Conservation (phyloP, 2,888 invertebrate species). For the Herminia tarsipennalis region DNA sequence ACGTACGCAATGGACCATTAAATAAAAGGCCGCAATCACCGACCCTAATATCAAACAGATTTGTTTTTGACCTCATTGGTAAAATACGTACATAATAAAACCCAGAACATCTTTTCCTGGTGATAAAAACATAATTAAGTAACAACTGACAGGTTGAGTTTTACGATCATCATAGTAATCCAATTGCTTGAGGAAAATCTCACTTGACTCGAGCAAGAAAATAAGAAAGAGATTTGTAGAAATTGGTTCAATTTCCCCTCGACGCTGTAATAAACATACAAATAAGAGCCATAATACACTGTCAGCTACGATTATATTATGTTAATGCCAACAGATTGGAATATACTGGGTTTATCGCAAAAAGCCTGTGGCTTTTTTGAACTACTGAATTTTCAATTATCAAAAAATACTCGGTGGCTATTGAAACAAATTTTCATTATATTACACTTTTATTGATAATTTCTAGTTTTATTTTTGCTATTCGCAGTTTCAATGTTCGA, state of each 20-base stretch:
- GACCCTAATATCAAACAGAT: too few relatives aligned
- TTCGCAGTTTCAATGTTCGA: background rate
- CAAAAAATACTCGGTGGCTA: conserved; percentile 5
- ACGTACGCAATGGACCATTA: too few relatives aligned
- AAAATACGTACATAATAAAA: too few relatives aligned
- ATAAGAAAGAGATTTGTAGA: conserved; percentile 39
- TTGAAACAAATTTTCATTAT: conserved; percentile 4
- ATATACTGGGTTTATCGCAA: conserved; percentile 11
- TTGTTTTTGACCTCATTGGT: too few relatives aligned
- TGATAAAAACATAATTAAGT: background rate
- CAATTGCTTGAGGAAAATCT: conserved; percentile 39
- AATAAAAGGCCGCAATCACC: too few relatives aligned
- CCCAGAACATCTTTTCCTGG: too few relatives aligned
- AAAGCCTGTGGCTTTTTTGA: background rate
- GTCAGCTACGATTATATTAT: conserved; percentile 35
- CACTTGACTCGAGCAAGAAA: conserved; percentile 32
- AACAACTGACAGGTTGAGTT: conserved; percentile 3
- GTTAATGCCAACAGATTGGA: conserved; percentile 32
- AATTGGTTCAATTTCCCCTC: conserved; percentile 38
- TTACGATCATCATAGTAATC: conserved; percentile 19
- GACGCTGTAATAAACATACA: conserved; percentile 32
- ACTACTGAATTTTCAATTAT: conserved; percentile 12
- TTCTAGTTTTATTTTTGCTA: conserved; percentile 4
- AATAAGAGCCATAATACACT: conserved; percentile 37
- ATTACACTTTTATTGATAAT: conserved; percentile 5